These are phyloP conservation scores for Drosophila quinaria DNA, from an alignment of 2,888 invertebrate species.

Conservation along the genomic window DNA sequence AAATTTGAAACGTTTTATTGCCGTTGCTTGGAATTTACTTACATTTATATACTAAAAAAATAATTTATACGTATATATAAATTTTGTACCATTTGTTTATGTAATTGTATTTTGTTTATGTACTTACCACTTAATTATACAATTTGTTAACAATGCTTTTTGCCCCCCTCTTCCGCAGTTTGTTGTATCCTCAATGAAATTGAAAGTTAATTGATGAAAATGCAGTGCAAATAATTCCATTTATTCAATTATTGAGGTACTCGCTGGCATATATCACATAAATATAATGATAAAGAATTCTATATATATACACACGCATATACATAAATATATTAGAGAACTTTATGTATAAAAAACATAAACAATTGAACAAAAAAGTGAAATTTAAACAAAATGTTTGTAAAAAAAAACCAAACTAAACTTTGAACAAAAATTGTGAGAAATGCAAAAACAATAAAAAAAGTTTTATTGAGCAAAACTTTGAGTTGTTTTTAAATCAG, in stretches of 20 bases:
- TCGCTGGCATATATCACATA: conserved; percentile 54
- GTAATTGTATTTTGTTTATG: conserved; percentile 33
- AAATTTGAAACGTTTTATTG: conserved; percentile 62
- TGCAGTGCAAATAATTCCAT: conserved; percentile 76
- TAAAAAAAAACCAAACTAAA: conserved; percentile 53
- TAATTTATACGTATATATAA: conserved; percentile 8
- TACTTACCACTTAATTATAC: conserved; percentile 42
- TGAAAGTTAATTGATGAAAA: conserved; percentile 43
- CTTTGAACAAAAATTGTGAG: conserved; percentile 64
- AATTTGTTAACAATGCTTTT: conserved; percentile 26
- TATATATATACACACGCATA: conserved; percentile 63
- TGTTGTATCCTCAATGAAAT: conserved; percentile 18
- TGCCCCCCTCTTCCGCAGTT: conserved; percentile 1
- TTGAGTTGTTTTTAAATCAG: conserved; percentile 12
- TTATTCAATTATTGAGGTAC: conserved; percentile 69
- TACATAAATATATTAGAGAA: conserved; percentile 63
- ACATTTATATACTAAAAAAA: conserved; percentile 14
- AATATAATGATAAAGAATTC: conserved; percentile 43
- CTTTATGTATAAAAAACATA: conserved; percentile 62
- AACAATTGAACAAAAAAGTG: conserved; percentile 43
- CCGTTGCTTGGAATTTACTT: conserved; percentile 68
- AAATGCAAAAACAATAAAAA: conserved; percentile 64
- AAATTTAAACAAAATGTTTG: conserved; percentile 56
- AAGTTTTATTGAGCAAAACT: conserved; percentile 67
- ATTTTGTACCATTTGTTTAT: conserved; percentile 22